These are phyloP conservation scores for Botrylloides violaceus DNA, from an alignment of 23 tunicate species.

Conservation along the genomic window DNA sequence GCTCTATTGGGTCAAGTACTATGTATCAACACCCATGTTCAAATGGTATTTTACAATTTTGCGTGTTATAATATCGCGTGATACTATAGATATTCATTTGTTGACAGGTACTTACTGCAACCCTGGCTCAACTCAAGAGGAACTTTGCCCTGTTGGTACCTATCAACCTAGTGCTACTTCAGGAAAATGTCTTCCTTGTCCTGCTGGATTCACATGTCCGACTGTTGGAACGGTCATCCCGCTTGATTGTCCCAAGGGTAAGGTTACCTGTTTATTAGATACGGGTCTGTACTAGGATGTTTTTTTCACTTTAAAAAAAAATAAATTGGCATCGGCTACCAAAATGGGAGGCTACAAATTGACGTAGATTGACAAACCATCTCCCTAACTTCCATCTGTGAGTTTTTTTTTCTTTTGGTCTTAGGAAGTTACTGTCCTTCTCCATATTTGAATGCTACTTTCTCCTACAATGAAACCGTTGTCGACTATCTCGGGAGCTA, in stretches of 20 bases:
- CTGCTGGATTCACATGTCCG: conserved; percentile 84
- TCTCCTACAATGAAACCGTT: conserved; percentile 34
- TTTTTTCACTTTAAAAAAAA: too few species aligned
- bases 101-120: conserved; percentile 65
- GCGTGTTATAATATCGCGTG: neutral
- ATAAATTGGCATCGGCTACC: too few species aligned
- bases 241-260: conserved; percentile 75
- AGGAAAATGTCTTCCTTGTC: conserved; percentile 60
- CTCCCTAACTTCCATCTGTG: too few species aligned
- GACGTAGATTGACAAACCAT: neutral
- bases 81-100: too few species aligned
- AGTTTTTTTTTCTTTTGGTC: too few species aligned
- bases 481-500: conserved; percentile 52
- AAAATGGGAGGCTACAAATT: too few species aligned
- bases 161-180: conserved; percentile 34
- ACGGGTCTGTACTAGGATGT: too few species aligned
- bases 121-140: conserved; percentile 16
- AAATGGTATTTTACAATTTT: conserved; percentile 23
- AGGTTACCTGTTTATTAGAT: neutral
- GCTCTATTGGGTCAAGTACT: conserved; percentile 35
- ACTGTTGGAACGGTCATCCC: conserved; percentile 34
- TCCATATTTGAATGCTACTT: conserved; percentile 37
- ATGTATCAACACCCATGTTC: conserved; percentile 26
- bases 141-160: conserved; percentile 77
- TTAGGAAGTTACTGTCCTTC: conserved; percentile 86